Percentiles rank a stretch among this genome's conserved stretches.
Conservation (phyloP, 2,888 invertebrate species). For the Andrena marginata region DNA sequence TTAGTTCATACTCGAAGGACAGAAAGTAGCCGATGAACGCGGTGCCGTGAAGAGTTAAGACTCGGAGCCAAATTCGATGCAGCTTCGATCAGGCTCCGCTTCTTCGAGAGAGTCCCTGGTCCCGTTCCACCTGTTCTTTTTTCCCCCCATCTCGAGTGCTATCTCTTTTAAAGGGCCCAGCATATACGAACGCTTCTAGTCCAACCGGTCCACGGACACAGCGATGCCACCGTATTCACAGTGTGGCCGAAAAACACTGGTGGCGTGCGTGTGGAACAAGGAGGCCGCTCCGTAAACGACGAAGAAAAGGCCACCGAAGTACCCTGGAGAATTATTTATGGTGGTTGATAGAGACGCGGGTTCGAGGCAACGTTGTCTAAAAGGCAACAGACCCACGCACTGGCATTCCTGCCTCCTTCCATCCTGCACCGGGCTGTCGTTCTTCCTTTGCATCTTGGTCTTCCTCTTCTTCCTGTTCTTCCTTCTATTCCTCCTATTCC, state of each 20-base stretch:
- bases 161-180: constrained; percentile 74
- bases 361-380: constrained; percentile 81
- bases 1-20: neutral
- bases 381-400: constrained; percentile 83
- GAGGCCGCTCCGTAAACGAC: constrained; percentile 28
- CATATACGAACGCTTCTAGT: constrained; percentile 67
- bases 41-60: constrained; percentile 65
- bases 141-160: constrained; percentile 68
- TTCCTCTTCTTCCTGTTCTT: constrained; percentile 30
- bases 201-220: constrained; percentile 73
- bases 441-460: constrained; percentile 35
- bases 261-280: constrained; percentile 32
- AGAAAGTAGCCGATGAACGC: constrained; percentile 27
- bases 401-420: constrained; percentile 79
- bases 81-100: constrained; percentile 62
- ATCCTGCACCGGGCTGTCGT: constrained; percentile 37
- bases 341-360: constrained; percentile 85
- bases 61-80: constrained; percentile 67
- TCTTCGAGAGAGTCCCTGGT: constrained; percentile 51
- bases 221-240: constrained; percentile 67
- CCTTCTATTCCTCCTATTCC: constrained; percentile 26
- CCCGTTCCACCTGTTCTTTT: constrained; percentile 67
- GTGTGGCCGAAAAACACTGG: constrained; percentile 68
- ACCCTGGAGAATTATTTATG: constrained; percentile 83
- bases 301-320: constrained; percentile 50